These are phyloP conservation scores for Syndactyla subalaris DNA, from an alignment of 2,797 vertebrate genomes.

Conservation along the genomic window DNA sequence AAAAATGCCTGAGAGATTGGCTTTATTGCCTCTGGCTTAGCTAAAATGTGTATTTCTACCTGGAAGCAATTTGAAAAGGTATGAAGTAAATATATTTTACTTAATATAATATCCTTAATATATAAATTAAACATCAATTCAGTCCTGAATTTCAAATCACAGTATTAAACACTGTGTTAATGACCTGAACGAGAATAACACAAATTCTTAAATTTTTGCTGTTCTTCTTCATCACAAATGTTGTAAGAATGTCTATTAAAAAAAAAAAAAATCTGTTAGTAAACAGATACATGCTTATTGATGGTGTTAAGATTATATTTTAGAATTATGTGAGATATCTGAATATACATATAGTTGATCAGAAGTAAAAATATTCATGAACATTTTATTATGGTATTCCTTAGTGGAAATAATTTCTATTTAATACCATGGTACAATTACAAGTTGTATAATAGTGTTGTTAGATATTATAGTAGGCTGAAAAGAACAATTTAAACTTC, in stretches of 20 bases:
- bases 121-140: background rate
- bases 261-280: background rate
- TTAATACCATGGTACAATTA: background rate
- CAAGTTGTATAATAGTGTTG: background rate
- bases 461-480: background rate
- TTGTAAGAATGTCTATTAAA: background rate
- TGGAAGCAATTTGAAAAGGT: background rate
- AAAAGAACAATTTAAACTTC: slow-evolving; percentile 20
- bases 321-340: background rate
- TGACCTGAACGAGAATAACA: background rate
- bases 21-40: background rate
- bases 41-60: background rate
- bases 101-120: background rate
- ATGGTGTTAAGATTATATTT: background rate
- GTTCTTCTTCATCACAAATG: background rate
- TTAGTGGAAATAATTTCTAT: slow-evolving; percentile 18
- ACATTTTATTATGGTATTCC: background rate
- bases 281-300: background rate
- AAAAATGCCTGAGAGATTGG: background rate
- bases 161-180: background rate
- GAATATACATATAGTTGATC: background rate
- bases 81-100: background rate
- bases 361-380: background rate
- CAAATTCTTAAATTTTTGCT: background rate
- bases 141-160: background rate